Evolutionary conservation across 2,888 invertebrate genomes (phyloP).

Genomic region (Xanthostigma xanthostigma): DNA sequence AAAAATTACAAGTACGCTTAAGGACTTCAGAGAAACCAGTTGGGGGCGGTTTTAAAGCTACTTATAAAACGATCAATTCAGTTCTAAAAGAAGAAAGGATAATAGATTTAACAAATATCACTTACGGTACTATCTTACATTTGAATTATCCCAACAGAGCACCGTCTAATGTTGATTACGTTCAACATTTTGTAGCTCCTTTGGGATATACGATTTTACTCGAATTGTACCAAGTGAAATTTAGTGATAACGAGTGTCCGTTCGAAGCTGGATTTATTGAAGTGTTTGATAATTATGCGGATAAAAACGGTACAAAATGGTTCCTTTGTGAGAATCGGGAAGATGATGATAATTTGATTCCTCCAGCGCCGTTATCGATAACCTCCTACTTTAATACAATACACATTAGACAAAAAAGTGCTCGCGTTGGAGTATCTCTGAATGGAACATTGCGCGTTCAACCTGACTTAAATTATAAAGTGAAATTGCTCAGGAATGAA

Average conservation of each 20-base stretch:
- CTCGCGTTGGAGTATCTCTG: constrained; percentile 32
- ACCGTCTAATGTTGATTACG: constrained; percentile 34
- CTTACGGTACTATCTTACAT: constrained; percentile 34
- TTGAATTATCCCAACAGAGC: constrained; percentile 41
- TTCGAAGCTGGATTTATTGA: constrained; percentile 21
- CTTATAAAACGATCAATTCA: constrained; percentile 37
- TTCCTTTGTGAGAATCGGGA: constrained; percentile 37
- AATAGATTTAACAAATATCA: constrained; percentile 29
- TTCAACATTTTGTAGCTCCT: constrained; percentile 40
- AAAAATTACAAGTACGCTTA: constrained; percentile 44
- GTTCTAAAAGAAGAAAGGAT: constrained; percentile 28
- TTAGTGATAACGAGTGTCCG: constrained; percentile 26
- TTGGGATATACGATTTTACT: constrained; percentile 35
- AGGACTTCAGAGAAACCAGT: constrained; percentile 46
- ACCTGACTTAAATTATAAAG: constrained; percentile 46
- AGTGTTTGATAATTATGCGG: constrained; percentile 50
- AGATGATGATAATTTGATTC: constrained; percentile 20
- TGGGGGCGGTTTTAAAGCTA: constrained; percentile 50
- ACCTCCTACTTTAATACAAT: constrained; percentile 54
- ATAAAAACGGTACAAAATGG: constrained; percentile 55
- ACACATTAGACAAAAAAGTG: constrained; percentile 37
- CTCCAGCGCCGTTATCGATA: constrained; percentile 36
- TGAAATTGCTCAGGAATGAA: constrained; percentile 43
- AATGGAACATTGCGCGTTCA: constrained; percentile 48
- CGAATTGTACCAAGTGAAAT: constrained; percentile 32